phyloP scores from a whole-genome alignment of 2,888 invertebrate species.

The Monochamus alternatus region DNA sequence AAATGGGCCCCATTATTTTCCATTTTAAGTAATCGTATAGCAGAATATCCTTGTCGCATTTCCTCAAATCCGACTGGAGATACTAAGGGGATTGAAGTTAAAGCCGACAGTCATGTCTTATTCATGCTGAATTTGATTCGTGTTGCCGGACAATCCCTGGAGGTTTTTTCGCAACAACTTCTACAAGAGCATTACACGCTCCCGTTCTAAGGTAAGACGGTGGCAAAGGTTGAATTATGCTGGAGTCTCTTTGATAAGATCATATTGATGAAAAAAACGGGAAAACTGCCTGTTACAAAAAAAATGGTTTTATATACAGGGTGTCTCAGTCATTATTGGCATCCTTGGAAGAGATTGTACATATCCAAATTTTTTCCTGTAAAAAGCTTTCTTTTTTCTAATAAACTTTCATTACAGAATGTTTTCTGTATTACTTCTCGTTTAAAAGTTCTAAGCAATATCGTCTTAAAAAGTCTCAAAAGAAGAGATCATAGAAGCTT shows the following conservation, averaged over 20 bases:
- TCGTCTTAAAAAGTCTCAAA: no score
- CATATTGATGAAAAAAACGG: no score
- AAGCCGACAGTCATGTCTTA: slow-evolving; percentile 58
- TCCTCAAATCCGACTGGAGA: slow-evolving; percentile 49
- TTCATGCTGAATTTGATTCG: slow-evolving; percentile 58
- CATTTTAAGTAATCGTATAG: slow-evolving; percentile 60
- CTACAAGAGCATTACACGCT: slow-evolving; percentile 30
- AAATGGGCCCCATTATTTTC: slow-evolving; percentile 63
- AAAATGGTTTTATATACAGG: no score
- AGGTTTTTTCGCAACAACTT: slow-evolving; percentile 37
- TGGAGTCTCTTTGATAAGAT: neutral
- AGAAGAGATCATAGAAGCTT: no score
- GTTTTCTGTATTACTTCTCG: no score
- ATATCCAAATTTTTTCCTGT: no score
- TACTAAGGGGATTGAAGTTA: slow-evolving; percentile 56
- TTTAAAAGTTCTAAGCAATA: no score
- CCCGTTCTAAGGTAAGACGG: neutral
- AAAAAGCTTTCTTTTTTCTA: no score
- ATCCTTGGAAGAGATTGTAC: no score
- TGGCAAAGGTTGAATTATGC: neutral
- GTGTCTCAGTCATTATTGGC: no score
- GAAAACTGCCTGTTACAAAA: no score
- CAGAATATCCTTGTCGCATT: slow-evolving; percentile 56
- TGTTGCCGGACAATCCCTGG: slow-evolving; percentile 52
- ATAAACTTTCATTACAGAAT: no score